Conservation (phyloP, 2,113 vertebrate species). For the Turnix velox region DNA sequence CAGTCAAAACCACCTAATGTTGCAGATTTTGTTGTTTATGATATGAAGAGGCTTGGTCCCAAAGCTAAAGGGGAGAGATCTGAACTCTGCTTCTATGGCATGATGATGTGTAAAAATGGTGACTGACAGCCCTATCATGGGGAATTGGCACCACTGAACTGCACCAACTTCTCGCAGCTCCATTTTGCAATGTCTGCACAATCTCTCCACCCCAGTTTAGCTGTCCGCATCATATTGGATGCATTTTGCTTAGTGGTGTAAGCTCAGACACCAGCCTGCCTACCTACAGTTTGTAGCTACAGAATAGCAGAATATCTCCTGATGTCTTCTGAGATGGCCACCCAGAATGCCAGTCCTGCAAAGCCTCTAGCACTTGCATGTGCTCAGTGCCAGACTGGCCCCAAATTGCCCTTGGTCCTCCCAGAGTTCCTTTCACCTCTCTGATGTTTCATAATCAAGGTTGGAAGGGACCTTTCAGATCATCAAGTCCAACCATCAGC, state of each 20-base stretch:
- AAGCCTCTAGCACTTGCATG: background rate
- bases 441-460: too few relatives aligned
- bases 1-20: rapidly evolving
- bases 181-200: rapidly evolving
- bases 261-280: background rate
- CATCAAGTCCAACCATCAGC: too few relatives aligned
- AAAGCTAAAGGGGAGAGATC: background rate
- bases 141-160: rapidly evolving
- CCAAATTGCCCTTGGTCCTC: background rate
- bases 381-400: background rate
- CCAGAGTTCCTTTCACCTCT: rapidly evolving
- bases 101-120: too few relatives aligned
- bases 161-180: background rate
- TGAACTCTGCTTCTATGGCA: background rate
- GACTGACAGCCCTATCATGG: background rate
- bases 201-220: background rate
- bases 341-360: background rate
- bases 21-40: background rate
- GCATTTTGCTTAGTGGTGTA: background rate
- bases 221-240: background rate
- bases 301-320: background rate
- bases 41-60: rapidly evolving
- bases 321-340: rapidly evolving
- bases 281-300: background rate
- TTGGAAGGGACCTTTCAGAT: too few relatives aligned